Evolutionary conservation across 2,888 invertebrate genomes (phyloP).

Genomic region (Eulithis testata): DNA sequence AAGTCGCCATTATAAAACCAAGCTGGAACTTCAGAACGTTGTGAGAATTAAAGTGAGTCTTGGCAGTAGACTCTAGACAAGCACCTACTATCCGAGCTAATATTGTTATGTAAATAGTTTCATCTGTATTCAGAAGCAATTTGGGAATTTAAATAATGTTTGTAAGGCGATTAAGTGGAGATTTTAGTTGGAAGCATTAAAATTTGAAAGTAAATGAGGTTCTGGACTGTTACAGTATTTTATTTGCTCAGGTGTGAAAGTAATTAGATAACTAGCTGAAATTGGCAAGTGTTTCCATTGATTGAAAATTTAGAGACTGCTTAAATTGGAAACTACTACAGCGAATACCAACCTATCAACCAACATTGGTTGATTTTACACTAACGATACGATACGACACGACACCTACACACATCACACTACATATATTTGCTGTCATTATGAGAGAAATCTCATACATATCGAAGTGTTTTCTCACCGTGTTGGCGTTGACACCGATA

Average conservation of each 20-base stretch:
- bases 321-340: no score
- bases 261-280: background rate
- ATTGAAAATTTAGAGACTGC: no score
- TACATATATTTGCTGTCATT: no score
- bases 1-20: background rate
- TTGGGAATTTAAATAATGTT: conserved; percentile 34
- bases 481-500: no score
- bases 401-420: no score
- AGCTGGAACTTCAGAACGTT: background rate
- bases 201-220: conserved; percentile 14
- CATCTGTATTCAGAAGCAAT: conserved; percentile 35
- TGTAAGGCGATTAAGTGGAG: conserved; percentile 15
- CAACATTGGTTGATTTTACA: no score
- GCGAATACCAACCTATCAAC: no score
- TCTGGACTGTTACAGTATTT: background rate
- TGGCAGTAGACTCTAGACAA: conserved; percentile 8
- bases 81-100: conserved; percentile 21
- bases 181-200: conserved; percentile 22
- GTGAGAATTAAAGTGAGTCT: background rate
- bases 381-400: no score
- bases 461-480: no score
- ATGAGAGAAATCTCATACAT: no score
- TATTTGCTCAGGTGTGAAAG: background rate
- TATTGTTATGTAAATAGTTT: conserved; percentile 34
- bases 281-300: no score